Evolutionary conservation across 1,140 invertebrate species (phyloP), one percentile per base, ranked within the genome.

Genomic region (Melipona quadrifasciata): DNA sequence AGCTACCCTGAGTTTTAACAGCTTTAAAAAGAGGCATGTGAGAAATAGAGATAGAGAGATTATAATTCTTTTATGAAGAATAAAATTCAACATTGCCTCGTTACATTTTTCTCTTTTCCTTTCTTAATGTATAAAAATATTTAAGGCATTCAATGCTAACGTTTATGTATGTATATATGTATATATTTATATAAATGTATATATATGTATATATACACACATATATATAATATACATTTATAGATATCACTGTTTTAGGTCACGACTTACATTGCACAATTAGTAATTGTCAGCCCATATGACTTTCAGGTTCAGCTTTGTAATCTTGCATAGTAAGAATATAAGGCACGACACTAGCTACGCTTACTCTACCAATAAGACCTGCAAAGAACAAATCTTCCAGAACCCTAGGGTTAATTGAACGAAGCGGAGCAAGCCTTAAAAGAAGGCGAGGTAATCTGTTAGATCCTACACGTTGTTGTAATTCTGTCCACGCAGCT

Each of bases 361-460:
- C 98, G 95, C 98, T 97, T 82, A 98, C 97, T 92, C 97, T 98
- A n/a, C 98, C 98, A 61, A 99, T 97, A 58, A 99, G 96, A 31
- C 98, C 98, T 21, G 98, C 97, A 93, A 99, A 99, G 95, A 99
- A 99, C 57, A 99, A 95, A 92, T 99, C 98, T 94, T 99, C 98
- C 89, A 99, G 96, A 61, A 98, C 96, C 61, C 96, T 95, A 4
- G 97, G 96, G 74, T 97, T 96, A 90, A 99, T 96, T 67, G 96
- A 96, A 70, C 97, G 96, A 34, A 99, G 95, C 16, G 97, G 96
- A 1, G 98, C 97, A 71, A 99, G 95, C 90, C 97, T 96, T 71
- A 98, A 94, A 58, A 98, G 94, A 53, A 97, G 95, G 93, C 96
- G 96, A 53, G 96, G 95, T 92, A 97, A 95, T 89, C 97, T 94